Evolutionary conservation across 2,113 vertebrate species (phyloP).

Genomic region (Rhabdomys dilectus): DNA sequence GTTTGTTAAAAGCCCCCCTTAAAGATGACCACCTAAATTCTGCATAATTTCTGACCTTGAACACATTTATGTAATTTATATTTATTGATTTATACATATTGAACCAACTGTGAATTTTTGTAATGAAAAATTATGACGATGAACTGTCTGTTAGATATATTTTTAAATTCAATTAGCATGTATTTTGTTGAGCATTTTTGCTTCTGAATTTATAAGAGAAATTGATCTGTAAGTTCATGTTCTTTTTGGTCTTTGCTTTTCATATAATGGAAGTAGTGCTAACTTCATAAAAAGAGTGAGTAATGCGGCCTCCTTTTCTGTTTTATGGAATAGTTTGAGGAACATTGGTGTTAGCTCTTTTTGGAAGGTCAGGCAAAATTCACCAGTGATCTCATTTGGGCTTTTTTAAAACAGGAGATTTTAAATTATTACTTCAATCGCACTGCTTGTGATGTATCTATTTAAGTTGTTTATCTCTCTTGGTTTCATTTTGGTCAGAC

Average conservation of each 20-base stretch:
- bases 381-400: neutral
- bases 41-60: neutral
- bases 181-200: neutral
- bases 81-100: neutral
- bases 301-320: neutral
- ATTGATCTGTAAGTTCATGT: neutral
- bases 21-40: neutral
- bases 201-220: neutral
- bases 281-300: neutral
- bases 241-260: neutral
- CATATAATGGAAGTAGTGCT: neutral
- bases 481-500: neutral
- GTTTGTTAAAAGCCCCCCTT: neutral
- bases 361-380: neutral
- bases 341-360: neutral
- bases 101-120: neutral
- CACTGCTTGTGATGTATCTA: neutral
- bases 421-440: neutral
- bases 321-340: neutral
- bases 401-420: neutral
- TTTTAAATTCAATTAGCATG: neutral
- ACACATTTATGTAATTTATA: neutral
- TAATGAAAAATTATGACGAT: neutral
- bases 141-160: neutral
- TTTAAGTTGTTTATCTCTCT: neutral